These are phyloP conservation scores for Rhagonycha fulva DNA, from an alignment of 2,888 invertebrate genomes.

Conservation along the genomic window DNA sequence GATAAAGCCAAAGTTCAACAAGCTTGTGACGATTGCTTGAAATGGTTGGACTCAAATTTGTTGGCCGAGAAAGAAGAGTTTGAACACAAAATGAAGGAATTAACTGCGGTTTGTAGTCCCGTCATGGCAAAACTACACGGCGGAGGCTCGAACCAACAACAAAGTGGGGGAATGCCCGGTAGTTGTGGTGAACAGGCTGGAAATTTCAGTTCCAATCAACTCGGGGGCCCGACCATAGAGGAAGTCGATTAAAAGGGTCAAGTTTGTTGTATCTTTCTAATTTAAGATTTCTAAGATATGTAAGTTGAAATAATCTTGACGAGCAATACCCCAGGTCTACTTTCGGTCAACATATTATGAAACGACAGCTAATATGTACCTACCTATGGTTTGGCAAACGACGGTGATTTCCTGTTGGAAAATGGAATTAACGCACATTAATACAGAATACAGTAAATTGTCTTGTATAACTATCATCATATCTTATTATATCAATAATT, in stretches of 20 bases:
- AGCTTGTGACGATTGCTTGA: constrained; percentile 57
- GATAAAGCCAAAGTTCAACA: constrained; percentile 61
- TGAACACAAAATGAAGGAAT: constrained; percentile 61
- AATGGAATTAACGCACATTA: too few species aligned
- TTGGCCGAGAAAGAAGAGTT: constrained; percentile 68
- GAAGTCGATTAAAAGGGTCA: constrained; percentile 37
- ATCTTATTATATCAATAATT: too few species aligned
- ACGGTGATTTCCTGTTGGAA: too few species aligned
- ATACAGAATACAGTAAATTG: too few species aligned
- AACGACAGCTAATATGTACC: too few species aligned
- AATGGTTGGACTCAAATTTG: constrained; percentile 69
- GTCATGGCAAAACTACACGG: constrained; percentile 64
- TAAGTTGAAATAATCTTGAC: too few species aligned
- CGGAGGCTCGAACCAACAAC: constrained; percentile 40
- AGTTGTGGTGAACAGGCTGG: constrained; percentile 39
- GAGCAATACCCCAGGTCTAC: too few species aligned
- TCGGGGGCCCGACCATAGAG: constrained; percentile 37
- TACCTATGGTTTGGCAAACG: too few species aligned
- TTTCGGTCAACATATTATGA: too few species aligned
- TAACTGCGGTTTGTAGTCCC: constrained; percentile 53
- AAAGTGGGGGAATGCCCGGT: constrained; percentile 34
- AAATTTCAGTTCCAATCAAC: constrained; percentile 30
- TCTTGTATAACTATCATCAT: too few species aligned
- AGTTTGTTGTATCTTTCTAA: not conserved
- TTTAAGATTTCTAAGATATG: too few species aligned